Evolutionary conservation across 2,888 invertebrate genomes (phyloP), one percentile per base, ranked within the genome.

Genomic region (Ischnus inquisitorius): DNA sequence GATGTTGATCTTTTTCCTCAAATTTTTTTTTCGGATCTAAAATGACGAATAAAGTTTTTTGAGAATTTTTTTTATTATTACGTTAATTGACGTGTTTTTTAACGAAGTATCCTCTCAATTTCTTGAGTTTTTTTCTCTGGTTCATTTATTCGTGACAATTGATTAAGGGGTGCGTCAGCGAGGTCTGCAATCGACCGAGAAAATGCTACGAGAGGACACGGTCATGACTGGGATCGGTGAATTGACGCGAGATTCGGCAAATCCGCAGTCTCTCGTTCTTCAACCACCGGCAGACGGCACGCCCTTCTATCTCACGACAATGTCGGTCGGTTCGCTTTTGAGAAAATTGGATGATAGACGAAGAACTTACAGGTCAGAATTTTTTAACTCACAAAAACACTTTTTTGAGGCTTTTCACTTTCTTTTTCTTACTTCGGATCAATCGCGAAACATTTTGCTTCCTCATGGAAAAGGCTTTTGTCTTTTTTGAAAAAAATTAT

Each of bases 151-250:
- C 28, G 43, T 51, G 14, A 2, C n/a, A 14, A 46, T 51, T 68
- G 22, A 48, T 54, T 12, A 88, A 88, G 98, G 98, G 19, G 96
- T 97, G 19, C 95, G 97, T 0, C 97, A 97, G 90, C 95, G 97
- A 84, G 98, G 98, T 0, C 94, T 98, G 25, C 98, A 98, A 93
- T 97, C 97, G 5, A 97, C 97, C 67, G 98, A 98, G 92, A 96
- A 97, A 93, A 97, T 98, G 95, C 94, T 98, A 3, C 94, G 97
- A 0, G 97, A 97, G 90, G 98, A 97, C 16, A 96, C 97, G 68
- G 95, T 96, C 86, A 95, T 98, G 62, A 97, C 98, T 0, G 96
- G 94, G 3, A 96, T 98, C 74, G 98, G 98, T 14, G 96, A 98
- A 94, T 93, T 98, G 28, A 95, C 96, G 10, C 88, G 85, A 51